Percentiles rank a stretch among this genome's conserved stretches.
phyloP scores from a whole-genome alignment of 37 sponge, comb jelly and placozoan genomes.

The Chondrosia reniformis region DNA sequence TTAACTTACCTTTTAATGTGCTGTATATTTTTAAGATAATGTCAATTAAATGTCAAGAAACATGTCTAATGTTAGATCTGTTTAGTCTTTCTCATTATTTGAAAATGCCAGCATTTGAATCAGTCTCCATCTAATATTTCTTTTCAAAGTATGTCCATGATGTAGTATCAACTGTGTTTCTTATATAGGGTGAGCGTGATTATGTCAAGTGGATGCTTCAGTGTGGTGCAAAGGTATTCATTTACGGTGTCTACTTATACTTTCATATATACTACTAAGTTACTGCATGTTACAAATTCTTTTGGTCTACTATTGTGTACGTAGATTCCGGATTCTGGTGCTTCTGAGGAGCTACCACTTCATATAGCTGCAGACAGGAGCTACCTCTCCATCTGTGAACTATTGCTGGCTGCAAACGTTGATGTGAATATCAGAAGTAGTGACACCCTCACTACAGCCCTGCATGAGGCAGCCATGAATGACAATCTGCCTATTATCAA shows the following conservation, averaged over 20 bases:
- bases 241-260: too few relatives aligned
- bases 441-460: slow-evolving; percentile 45
- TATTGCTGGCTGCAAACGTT: slow-evolving; percentile 41
- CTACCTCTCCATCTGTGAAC: slow-evolving; percentile 30
- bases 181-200: not conserved
- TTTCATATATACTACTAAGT: too few relatives aligned
- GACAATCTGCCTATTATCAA: slow-evolving; percentile 20
- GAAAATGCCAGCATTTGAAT: too few relatives aligned
- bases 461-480: slow-evolving; percentile 54
- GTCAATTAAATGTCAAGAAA: too few relatives aligned
- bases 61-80: too few relatives aligned
- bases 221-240: slow-evolving; percentile 1
- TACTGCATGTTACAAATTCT: too few relatives aligned
- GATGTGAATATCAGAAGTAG: slow-evolving; percentile 47
- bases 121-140: too few relatives aligned
- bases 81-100: too few relatives aligned
- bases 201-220: not conserved
- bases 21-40: too few relatives aligned
- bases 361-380: slow-evolving; percentile 49
- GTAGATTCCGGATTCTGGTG: not conserved
- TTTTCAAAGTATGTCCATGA: too few relatives aligned
- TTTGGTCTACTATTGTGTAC: not conserved
- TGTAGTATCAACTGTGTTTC: too few relatives aligned
- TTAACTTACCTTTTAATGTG: too few relatives aligned
- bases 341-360: slow-evolving; percentile 50